Base-by-base conservation (phyloP, 2,113 vertebrate genomes). In the Megaceryle maxima region DNA sequence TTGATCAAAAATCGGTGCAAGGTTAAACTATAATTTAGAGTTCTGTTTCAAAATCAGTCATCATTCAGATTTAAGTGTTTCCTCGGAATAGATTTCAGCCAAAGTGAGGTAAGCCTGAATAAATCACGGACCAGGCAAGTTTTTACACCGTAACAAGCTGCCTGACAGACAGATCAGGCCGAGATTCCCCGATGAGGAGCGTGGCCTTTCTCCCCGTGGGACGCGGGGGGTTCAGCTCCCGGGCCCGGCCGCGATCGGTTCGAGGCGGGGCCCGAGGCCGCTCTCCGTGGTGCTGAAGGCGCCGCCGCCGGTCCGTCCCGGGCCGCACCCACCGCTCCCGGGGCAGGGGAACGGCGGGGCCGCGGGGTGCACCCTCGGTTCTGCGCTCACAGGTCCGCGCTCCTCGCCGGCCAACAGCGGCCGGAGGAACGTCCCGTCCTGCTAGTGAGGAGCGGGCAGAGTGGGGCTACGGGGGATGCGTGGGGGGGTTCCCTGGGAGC, bases 271-370 rank as follows among this genome's bases (percentile, higher is more conserved):
- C 14, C n/a, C 31, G 44, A 4, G 63, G 91, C 86, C 28, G 92
- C 97, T 97, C 85, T 97, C 97, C 97, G 93, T 72, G 96, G 97
- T 97, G 89, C 96, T 97, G 96, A 96, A 94, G 33, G 19, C 6
- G 15, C 68, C n/a, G 31, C 31, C 13, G 13, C 44, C 43, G 8
- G 5, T 20, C 11, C 13, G 18, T 24, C 44, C 19, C 6, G 10
- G 35, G 50, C 5, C 11, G 5, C 24, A 9, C 3, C 41, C 8
- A 4, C 59, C 19, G 26, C 16, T 5, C 21, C 21, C 17, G 14
- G 35, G 15, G 28, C 13, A 11, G 11, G 41, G 51, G 2, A 3
- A 2, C 10, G 33, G 51, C 31, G 15, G 28, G 39, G 28, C 19
- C n/a, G 1, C 16, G 1, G 35, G 5, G 17, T 2, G 6, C 19